A percentile compares a stretch with the other conserved stretches of the same genome.
phyloP scores from a whole-genome alignment of 2,888 invertebrate genomes.

The Taenaris catops region DNA sequence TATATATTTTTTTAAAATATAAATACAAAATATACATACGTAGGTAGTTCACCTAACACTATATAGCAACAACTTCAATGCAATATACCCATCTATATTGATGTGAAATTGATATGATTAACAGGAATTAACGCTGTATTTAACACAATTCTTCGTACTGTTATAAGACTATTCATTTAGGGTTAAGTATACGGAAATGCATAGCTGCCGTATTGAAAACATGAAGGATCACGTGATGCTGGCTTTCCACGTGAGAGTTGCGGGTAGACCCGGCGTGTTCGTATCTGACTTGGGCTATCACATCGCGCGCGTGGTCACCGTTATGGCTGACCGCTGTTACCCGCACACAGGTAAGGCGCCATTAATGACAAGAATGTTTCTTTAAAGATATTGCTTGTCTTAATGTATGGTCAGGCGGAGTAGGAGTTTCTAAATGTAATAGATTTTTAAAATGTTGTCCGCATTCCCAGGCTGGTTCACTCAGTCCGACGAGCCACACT shows the following conservation, averaged over 20 bases:
- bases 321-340: constrained; percentile 91
- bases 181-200: no score
- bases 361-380: no score
- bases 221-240: constrained; percentile 95
- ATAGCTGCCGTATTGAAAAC: no score
- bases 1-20: constrained; percentile 51
- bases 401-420: no score
- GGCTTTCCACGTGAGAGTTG: constrained; percentile 87
- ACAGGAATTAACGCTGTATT: constrained; percentile 65
- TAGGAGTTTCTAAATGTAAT: no score
- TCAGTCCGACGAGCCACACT: constrained; percentile 88
- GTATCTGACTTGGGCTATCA: constrained; percentile 95
- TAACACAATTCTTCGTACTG: constrained; percentile 50
- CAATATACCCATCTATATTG: constrained; percentile 72
- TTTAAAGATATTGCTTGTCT: no score
- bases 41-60: constrained; percentile 66
- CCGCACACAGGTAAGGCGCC: constrained; percentile 90
- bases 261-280: constrained; percentile 87
- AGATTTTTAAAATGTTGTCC: no score
- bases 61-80: constrained; percentile 66
- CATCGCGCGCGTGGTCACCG: constrained; percentile 91
- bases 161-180: no score
- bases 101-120: constrained; percentile 70
- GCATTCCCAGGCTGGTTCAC: constrained; percentile 86
- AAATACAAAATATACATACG: constrained; percentile 74